phyloP scores from a whole-genome alignment of 1,140 invertebrate species.

The Drosophila virilis region DNA sequence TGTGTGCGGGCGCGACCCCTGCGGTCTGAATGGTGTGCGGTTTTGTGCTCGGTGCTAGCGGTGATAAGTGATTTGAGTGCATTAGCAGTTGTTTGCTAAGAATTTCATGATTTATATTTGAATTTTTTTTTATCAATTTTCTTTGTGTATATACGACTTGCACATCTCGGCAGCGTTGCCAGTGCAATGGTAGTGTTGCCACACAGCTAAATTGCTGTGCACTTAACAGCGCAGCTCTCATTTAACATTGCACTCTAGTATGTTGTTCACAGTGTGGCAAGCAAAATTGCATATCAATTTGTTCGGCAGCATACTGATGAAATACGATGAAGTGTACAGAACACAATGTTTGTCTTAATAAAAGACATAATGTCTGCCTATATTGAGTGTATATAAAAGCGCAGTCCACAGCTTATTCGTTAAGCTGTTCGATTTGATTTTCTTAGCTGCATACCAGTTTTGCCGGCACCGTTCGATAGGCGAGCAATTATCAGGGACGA shows the following conservation, averaged over 20 bases:
- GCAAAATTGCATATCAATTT: too few relatives aligned
- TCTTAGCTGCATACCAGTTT: conserved; percentile 5
- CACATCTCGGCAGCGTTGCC: conserved; percentile 55
- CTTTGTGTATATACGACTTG: conserved; percentile 73
- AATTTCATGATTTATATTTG: conserved; percentile 65
- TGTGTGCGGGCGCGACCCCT: conserved; percentile 27
- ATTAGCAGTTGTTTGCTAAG: conserved; percentile 54
- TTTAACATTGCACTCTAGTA: background rate
- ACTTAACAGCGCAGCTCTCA: conserved; percentile 19
- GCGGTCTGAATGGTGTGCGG: conserved; percentile 20
- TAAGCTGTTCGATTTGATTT: background rate
- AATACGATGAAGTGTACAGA: too few relatives aligned
- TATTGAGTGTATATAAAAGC: too few relatives aligned
- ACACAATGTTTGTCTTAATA: too few relatives aligned
- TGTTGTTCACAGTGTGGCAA: background rate
- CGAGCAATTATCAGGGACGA: background rate
- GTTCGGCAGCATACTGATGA: too few relatives aligned
- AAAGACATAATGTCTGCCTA: too few relatives aligned
- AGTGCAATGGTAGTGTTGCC: conserved; percentile 46
- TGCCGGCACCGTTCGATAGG: background rate
- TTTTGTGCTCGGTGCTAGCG: conserved; percentile 55
- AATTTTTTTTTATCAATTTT: conserved; percentile 56
- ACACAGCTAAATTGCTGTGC: conserved; percentile 8
- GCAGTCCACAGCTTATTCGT: too few relatives aligned
- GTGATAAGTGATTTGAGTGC: conserved; percentile 46